phyloP scores from a whole-genome alignment of 1,140 invertebrate genomes.

The Penaeus japonicus region DNA sequence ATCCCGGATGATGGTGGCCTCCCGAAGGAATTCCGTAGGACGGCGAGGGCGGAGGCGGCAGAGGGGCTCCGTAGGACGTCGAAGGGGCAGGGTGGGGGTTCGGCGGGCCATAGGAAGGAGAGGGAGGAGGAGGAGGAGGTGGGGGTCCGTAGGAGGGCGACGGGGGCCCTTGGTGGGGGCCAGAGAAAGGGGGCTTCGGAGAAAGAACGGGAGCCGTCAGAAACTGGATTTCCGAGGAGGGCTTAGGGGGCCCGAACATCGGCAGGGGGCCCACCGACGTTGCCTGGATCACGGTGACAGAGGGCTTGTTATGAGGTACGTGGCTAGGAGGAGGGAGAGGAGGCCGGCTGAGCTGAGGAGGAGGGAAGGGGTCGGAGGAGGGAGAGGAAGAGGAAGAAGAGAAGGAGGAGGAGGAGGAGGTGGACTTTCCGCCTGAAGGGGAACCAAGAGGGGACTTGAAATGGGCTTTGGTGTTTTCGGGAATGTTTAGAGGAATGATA shows the following conservation, averaged over 20 bases:
- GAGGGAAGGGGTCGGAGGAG: not conserved
- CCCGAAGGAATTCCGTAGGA: not conserved
- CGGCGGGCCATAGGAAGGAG: not conserved
- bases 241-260: slow-evolving; percentile 1
- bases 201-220: not conserved
- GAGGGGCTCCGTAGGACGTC: slow-evolving; percentile 19
- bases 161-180: not conserved
- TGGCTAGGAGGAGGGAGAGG: not conserved
- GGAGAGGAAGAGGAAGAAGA: not conserved
- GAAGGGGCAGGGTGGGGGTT: not conserved
- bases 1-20: not conserved
- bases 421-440: not conserved
- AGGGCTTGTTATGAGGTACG: not conserved
- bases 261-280: not conserved
- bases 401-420: not conserved
- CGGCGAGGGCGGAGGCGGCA: not conserved
- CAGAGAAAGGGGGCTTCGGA: not conserved
- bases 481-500: slow-evolving; percentile 24
- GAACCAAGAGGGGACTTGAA: slow-evolving; percentile 18
- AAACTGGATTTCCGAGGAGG: not conserved
- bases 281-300: not conserved
- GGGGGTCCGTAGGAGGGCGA: slow-evolving; percentile 8
- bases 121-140: not conserved
- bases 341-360: not conserved
- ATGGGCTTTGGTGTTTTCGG: slow-evolving; percentile 33